Evolutionary conservation across 2,113 vertebrate species (phyloP).

Genomic region (Microcebus lehilahytsara): DNA sequence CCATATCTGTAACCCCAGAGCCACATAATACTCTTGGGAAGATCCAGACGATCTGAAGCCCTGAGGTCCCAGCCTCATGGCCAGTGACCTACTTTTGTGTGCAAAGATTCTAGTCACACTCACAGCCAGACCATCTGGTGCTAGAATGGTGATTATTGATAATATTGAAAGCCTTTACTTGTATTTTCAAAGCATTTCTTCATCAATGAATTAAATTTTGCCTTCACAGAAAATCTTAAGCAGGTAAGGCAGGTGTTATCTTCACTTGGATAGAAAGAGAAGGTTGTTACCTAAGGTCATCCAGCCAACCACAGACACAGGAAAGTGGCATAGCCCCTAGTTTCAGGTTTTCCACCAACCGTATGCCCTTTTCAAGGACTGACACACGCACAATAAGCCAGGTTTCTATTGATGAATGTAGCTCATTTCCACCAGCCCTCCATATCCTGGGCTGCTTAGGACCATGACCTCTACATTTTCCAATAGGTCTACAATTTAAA

Average conservation of each 20-base stretch:
- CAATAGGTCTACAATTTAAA: slow-evolving; percentile 25
- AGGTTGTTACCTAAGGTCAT: background rate
- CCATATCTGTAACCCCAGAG: background rate
- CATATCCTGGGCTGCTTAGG: background rate
- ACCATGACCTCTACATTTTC: background rate
- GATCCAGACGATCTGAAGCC: background rate
- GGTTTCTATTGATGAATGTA: background rate
- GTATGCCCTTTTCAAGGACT: background rate
- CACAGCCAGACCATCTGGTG: background rate
- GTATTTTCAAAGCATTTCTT: background rate
- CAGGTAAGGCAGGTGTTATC: background rate
- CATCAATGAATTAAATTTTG: background rate
- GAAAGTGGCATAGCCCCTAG: background rate
- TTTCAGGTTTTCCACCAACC: background rate
- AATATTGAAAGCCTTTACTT: background rate
- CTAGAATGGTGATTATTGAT: background rate
- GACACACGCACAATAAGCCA: background rate
- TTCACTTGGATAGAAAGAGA: background rate
- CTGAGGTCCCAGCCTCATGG: background rate
- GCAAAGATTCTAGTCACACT: background rate
- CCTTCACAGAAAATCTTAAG: slow-evolving; percentile 6
- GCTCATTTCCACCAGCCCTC: background rate
- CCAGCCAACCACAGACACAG: background rate
- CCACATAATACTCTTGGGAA: background rate
- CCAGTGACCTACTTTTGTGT: background rate